Base-by-base conservation (phyloP, 2,888 invertebrate species). In the Callyntrura sp. region DNA sequence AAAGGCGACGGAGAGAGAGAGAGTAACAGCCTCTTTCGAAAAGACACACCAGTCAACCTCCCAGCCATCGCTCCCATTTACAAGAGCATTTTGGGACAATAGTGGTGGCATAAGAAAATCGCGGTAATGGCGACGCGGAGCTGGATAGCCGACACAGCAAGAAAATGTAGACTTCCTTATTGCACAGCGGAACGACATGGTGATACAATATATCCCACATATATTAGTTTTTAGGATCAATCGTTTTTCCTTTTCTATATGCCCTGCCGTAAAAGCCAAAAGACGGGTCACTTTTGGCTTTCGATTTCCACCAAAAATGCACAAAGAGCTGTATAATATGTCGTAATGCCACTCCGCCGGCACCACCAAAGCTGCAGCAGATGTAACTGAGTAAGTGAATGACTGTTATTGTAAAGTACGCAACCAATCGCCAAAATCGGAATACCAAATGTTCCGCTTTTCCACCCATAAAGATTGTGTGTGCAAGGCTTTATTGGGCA, bases 371-470 rank as follows among this genome's bases (percentile, higher is more conserved):
- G 51, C 51, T 14, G 35, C 48, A 57, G 57, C 87, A 87, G 68
- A 68, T 87, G 87, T 81, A 81, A 68, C 78, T 62, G 48, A 87
- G 60, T 78, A 68, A 70, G 51, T 57, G 70, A 68, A 35, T 78
- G 78, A n/a, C 78, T 57, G 28, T 78, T 55, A 78, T 57, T 35
- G 70, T 70, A 23, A 78, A 79, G 87, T 81, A 87, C 57, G 81
- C 81, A 87, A 78, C 78, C 55, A 78, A 87, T 87, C 76, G 87
- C 45, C 60, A 79, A 79, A 89, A 89, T 89, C 85, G 81, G 89
- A 89, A 89, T 89, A 89, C 89, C 89, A 89, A 89, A 89, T 89
- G 85, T 60, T 62, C 17, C 62, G 43, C 35, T 81, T 70, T 78
- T 55, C 65, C 25, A 62, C 35, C 35, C 2, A 35, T 35, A 35